Evolutionary conservation across 1,140 invertebrate species (phyloP).

Genomic region (Drosophila quadrilineata): DNA sequence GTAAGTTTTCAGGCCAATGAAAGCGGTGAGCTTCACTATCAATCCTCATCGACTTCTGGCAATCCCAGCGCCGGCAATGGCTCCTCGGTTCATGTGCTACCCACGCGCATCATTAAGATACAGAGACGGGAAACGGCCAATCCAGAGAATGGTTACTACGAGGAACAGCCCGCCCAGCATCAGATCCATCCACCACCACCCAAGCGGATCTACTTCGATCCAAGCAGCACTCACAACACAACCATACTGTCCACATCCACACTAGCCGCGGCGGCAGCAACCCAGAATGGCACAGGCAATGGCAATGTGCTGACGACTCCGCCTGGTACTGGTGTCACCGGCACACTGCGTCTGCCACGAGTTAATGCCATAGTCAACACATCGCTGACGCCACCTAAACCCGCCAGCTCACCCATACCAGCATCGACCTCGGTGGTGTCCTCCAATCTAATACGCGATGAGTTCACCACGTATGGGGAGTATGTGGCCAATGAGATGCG

Average conservation of each 20-base stretch:
- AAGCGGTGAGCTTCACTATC: slow-evolving; percentile 61
- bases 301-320: slow-evolving; percentile 27
- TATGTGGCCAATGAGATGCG: slow-evolving; percentile 80
- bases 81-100: slow-evolving; percentile 52
- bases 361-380: slow-evolving; percentile 39
- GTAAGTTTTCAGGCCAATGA: slow-evolving; percentile 68
- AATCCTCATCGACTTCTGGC: slow-evolving; percentile 28
- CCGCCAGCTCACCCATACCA: slow-evolving; percentile 39
- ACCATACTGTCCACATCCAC: slow-evolving; percentile 48
- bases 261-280: slow-evolving; percentile 32
- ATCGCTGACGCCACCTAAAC: slow-evolving; percentile 36
- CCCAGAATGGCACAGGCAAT: slow-evolving; percentile 32
- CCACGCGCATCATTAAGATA: slow-evolving; percentile 71
- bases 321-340: slow-evolving; percentile 5
- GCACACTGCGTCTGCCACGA: slow-evolving; percentile 44
- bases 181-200: slow-evolving; percentile 44
- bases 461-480: slow-evolving; percentile 73
- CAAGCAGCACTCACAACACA: slow-evolving; percentile 32
- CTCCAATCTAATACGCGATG: slow-evolving; percentile 47
- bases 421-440: slow-evolving; percentile 1
- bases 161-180: slow-evolving; percentile 47
- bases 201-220: slow-evolving; percentile 66
- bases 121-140: slow-evolving; percentile 55
- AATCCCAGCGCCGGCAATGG: slow-evolving; percentile 21
- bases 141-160: slow-evolving; percentile 55